Conservation (phyloP, 2,113 vertebrate genomes). For the Diglossa brunneiventris region DNA sequence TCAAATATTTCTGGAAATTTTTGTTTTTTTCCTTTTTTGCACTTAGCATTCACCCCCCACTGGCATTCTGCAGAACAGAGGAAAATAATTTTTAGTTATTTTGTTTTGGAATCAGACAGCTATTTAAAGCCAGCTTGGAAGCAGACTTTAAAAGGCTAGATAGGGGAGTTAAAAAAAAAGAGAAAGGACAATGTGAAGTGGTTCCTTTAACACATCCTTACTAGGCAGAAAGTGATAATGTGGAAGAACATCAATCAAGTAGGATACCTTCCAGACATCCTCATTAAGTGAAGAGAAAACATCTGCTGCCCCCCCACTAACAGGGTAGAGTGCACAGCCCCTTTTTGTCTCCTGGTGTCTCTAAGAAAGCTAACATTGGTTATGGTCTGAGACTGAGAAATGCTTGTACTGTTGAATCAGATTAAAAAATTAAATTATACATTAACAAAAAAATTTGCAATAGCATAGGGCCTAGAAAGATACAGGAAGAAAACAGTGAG, state of each 20-base stretch:
- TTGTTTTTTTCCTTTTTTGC: not conserved
- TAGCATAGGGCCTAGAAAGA: not conserved
- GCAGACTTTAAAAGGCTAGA: constrained; percentile 27
- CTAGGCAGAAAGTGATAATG: not conserved
- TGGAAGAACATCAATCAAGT: not conserved
- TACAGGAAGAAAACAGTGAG: not conserved
- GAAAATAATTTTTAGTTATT: constrained; percentile 10
- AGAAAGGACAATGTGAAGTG: not conserved
- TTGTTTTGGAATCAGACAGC: not conserved
- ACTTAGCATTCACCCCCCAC: constrained; percentile 6
- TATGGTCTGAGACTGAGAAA: not conserved
- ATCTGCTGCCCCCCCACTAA: not conserved
- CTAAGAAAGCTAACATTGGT: not conserved
- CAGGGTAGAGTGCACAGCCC: not conserved
- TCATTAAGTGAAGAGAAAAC: not conserved
- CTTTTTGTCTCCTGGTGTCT: not conserved
- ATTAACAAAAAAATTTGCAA: not conserved
- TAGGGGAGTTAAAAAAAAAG: not conserved
- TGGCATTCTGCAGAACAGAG: not conserved
- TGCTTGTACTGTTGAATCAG: not conserved
- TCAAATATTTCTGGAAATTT: not conserved
- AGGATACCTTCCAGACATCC: not conserved
- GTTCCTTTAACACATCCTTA: not conserved
- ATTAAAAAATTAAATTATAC: not conserved
- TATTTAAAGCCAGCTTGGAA: not conserved